Evolutionary conservation across 1,140 invertebrate genomes (phyloP).

Genomic region (Drosophila lowei): DNA sequence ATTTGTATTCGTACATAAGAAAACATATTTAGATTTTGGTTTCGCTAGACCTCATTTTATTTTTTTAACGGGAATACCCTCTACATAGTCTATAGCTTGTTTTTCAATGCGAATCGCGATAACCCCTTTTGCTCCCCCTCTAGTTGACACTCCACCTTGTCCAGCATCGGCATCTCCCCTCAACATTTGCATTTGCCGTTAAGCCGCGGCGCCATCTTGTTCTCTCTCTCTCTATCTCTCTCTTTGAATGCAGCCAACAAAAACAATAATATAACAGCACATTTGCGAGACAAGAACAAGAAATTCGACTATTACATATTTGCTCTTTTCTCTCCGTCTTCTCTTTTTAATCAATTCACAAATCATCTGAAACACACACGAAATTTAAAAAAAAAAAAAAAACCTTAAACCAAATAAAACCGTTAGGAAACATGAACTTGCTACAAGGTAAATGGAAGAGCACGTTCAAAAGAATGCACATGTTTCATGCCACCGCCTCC

Average conservation of each 20-base stretch:
- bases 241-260: conserved; percentile 3
- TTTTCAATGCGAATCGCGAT: conserved; percentile 8
- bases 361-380: conserved; percentile 46
- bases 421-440: conserved; percentile 83
- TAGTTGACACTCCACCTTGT: conserved; percentile 16
- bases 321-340: conserved; percentile 72
- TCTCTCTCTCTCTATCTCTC: neutral
- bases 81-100: conserved; percentile 11
- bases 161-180: neutral
- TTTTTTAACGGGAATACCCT: conserved; percentile 13
- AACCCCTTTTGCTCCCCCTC: neutral
- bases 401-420: conserved; percentile 16
- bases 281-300: conserved; percentile 15
- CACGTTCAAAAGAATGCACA: conserved; percentile 49
- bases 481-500: conserved; percentile 22
- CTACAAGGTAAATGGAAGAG: conserved; percentile 82
- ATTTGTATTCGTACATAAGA: too few relatives aligned
- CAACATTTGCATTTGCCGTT: conserved; percentile 23
- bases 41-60: too few relatives aligned
- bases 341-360: conserved; percentile 59
- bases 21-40: too few relatives aligned
- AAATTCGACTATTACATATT: conserved; percentile 42
- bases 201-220: conserved; percentile 12
- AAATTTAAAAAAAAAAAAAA: conserved; percentile 19
- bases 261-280: conserved; percentile 21